Conservation (phyloP, 1,140 invertebrate genomes). For the Dysdera silvatica region DNA sequence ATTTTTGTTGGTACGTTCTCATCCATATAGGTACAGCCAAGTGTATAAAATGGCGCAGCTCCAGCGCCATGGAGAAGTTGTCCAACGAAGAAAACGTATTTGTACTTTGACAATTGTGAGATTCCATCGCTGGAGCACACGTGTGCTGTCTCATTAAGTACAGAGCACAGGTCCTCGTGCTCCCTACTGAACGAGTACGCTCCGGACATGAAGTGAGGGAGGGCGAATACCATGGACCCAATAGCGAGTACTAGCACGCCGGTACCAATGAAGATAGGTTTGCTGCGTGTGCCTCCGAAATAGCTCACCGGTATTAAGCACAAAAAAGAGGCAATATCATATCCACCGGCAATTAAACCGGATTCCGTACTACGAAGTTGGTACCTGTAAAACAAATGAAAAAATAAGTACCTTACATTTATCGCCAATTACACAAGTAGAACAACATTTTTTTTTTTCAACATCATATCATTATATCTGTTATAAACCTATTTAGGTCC, state of each 20-base stretch:
- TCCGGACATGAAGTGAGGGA: slow-evolving; percentile 73
- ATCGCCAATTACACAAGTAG: no score
- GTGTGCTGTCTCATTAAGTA: not conserved
- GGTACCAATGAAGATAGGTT: slow-evolving; percentile 67
- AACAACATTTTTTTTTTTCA: no score
- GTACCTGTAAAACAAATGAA: no score
- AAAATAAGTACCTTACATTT: no score
- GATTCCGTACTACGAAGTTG: slow-evolving; percentile 68
- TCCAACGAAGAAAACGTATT: slow-evolving; percentile 69
- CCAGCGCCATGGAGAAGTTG: slow-evolving; percentile 83
- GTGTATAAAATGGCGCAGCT: slow-evolving; percentile 73
- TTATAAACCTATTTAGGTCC: slow-evolving; percentile 76
- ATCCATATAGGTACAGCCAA: slow-evolving; percentile 81
- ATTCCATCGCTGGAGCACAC: slow-evolving; percentile 6
- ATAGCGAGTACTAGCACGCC: slow-evolving; percentile 83
- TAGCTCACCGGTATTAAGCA: slow-evolving; percentile 77
- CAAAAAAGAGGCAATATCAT: slow-evolving; percentile 72
- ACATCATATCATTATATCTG: slow-evolving; percentile 76
- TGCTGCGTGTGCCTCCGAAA: slow-evolving; percentile 68
- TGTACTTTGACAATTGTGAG: slow-evolving; percentile 41
- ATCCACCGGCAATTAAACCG: slow-evolving; percentile 69
- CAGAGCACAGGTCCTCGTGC: slow-evolving; percentile 27
- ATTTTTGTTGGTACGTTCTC: slow-evolving; percentile 76
- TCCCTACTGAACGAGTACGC: slow-evolving; percentile 30
- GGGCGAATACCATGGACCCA: slow-evolving; percentile 83